Base-by-base conservation (phyloP, 2,113 vertebrate genomes). In the Calcarius ornatus region DNA sequence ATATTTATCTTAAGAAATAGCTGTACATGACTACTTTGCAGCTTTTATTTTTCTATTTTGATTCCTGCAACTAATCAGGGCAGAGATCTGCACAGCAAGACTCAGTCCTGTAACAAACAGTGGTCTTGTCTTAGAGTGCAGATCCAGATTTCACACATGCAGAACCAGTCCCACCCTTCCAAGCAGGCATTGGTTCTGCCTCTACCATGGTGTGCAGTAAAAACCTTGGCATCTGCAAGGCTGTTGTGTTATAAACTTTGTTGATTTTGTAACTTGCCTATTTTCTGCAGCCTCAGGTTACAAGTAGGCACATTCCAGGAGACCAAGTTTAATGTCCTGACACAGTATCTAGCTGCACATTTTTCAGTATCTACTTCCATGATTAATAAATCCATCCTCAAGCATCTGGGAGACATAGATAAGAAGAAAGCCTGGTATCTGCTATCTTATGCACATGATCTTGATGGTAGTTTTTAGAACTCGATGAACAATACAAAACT, bases 151-250 rank as follows among this genome's bases (percentile, higher is more conserved):
- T 92, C 64, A 30, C 54, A 88, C 50, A 69, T 23, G 13, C 17
- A 85, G 54, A 92, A 84, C 9, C 21, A 83, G 40, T 31, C 53
- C 37, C 64, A 47, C 57, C 35, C 53, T 66, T 37, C 16, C 21
- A 81, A 51, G 80, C 8, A 63, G 37, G 21, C 77, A 80, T 12
- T 53, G 31, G 19, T n/a, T 60, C 69, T 71, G 61, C 37, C 31
- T 25, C 47, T 71, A 9, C 22, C 47, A 24, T 3, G 18, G 38
- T 60, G 51, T 16, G 22, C 42, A 59, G 14, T 30, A 59, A 82
- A 69, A 50, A 0, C 0, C n/a, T 50, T 0, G 0, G 14, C 13
- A 48, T 18, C 25, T 48, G 43, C 42, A 17, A 69, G 23, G 37
- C 53, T 73, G 7, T 3, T 61, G 47, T 17, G 33, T 70, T 56